phyloP scores from a whole-genome alignment of 2,113 vertebrate species.

The Pelmatolapia mariae region DNA sequence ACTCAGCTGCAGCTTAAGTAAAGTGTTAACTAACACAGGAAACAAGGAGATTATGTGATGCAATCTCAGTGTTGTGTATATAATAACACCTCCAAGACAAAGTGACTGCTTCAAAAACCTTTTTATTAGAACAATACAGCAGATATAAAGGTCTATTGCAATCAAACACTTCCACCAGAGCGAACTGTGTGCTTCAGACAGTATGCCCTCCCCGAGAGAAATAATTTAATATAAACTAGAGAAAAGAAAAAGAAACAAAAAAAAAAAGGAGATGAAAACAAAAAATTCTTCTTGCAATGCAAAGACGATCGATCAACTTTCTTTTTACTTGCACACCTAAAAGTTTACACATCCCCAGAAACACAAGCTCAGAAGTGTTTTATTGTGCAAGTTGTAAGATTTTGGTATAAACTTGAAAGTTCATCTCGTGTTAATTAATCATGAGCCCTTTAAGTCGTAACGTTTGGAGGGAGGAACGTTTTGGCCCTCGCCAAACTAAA shows the following conservation, averaged over 20 bases:
- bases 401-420: constrained; percentile 22
- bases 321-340: neutral
- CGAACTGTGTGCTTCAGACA: constrained; percentile 54
- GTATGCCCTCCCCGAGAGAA: constrained; percentile 38
- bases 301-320: neutral
- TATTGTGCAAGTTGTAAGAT: neutral
- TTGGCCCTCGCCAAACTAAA: neutral
- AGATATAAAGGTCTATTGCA: constrained; percentile 74
- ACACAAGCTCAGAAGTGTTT: neutral
- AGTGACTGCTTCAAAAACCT: constrained; percentile 14
- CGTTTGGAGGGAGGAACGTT: neutral
- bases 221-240: constrained; percentile 58
- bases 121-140: constrained; percentile 75
- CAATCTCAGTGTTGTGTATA: neutral
- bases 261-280: neutral
- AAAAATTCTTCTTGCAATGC: neutral
- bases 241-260: constrained; percentile 3
- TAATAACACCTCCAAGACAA: neutral
- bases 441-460: neutral
- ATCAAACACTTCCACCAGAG: constrained; percentile 60
- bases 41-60: neutral
- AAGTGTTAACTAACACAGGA: neutral
- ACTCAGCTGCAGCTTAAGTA: neutral
- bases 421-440: neutral
- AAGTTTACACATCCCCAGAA: neutral